Evolutionary conservation across 2,888 invertebrate species (phyloP).

Genomic region (Athalia rosae): DNA sequence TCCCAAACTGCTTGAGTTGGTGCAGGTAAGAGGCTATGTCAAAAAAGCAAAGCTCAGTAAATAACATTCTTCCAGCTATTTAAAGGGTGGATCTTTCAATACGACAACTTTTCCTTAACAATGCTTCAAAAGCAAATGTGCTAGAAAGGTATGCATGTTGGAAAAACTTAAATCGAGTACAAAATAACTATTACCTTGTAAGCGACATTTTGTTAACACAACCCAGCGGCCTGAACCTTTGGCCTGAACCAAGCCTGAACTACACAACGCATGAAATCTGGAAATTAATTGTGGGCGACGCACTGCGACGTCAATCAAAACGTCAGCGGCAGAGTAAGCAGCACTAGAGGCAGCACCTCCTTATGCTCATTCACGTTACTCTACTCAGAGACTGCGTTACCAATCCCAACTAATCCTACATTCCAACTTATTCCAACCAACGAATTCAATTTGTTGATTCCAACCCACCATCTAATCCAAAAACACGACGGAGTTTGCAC

Average conservation of each 20-base stretch:
- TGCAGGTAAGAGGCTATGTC: constrained; percentile 85
- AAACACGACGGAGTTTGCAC: too few species aligned
- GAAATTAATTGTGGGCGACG: background rate
- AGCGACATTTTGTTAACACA: constrained; percentile 42
- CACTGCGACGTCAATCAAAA: background rate
- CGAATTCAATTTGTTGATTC: too few species aligned
- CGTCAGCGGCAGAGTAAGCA: background rate
- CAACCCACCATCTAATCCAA: too few species aligned
- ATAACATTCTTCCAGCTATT: too few species aligned
- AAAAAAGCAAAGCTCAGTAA: background rate
- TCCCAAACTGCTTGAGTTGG: constrained; percentile 93
- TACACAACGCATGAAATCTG: background rate
- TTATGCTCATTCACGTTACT: too few species aligned
- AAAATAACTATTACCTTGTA: constrained; percentile 7
- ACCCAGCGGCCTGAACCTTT: background rate
- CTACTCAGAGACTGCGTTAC: too few species aligned
- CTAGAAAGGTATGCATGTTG: too few species aligned
- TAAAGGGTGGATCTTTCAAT: background rate
- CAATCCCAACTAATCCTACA: too few species aligned
- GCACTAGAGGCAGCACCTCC: too few species aligned
- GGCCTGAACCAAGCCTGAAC: background rate
- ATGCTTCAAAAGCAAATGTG: too few species aligned
- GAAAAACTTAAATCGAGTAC: background rate
- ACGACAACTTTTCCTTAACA: too few species aligned
- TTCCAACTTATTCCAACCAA: too few species aligned